A percentile compares a stretch with the other conserved stretches of the same genome.
phyloP scores from a whole-genome alignment of 2,113 vertebrate species.

The Eurypyga helias region DNA sequence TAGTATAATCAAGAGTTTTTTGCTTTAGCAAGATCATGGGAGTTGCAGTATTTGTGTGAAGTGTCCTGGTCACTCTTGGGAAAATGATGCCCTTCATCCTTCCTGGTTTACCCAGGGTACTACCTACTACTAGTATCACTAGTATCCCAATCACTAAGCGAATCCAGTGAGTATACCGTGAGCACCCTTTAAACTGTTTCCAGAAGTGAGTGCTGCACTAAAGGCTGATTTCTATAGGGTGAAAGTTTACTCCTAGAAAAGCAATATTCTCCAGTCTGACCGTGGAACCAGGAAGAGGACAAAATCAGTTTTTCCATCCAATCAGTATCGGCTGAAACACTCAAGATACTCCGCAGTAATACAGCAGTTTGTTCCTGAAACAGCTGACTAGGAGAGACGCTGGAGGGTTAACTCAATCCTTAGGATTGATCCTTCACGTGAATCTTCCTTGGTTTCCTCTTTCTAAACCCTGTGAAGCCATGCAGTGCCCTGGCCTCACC shows the following conservation, averaged over 20 bases:
- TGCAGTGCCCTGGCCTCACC: not conserved
- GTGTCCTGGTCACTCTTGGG: not conserved
- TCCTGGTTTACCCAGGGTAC: not conserved
- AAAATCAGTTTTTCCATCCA: not conserved
- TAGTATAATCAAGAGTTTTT: not conserved
- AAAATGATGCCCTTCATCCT: not conserved
- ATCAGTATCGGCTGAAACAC: not conserved
- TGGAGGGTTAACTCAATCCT: not conserved
- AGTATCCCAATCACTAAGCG: not conserved
- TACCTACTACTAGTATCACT: too few relatives aligned
- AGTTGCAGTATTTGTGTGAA: not conserved
- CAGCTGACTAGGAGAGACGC: not conserved
- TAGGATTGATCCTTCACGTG: not conserved
- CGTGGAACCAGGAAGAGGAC: not conserved
- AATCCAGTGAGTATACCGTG: not conserved
- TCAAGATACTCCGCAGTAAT: not conserved
- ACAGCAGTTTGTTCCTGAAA: not conserved
- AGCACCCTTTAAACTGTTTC: not conserved
- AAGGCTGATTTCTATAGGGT: not conserved
- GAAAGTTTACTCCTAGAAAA: not conserved
- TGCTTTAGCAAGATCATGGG: not conserved
- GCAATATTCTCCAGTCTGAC: not conserved
- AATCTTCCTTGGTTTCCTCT: not conserved
- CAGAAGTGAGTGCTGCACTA: not conserved
- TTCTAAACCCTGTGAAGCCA: not conserved